Evolutionary conservation across 1,140 invertebrate genomes (phyloP), one percentile per base, ranked within the genome.

Genomic region (Diprion similis): DNA sequence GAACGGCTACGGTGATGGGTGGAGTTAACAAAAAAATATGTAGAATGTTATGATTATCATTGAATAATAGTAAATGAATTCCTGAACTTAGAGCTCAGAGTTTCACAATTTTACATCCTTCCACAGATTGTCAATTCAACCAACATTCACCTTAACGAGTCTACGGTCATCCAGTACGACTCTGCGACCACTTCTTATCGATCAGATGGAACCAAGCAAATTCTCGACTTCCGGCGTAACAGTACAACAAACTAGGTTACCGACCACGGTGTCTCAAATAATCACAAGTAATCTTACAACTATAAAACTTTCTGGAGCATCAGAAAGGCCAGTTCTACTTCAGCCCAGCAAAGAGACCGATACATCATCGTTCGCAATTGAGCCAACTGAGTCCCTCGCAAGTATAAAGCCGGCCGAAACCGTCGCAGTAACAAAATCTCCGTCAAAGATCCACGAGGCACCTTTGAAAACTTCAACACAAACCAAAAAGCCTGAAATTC

Each of bases 341-440:
- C 85, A 87, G 66, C 82, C 85, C 7, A 87, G 86, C 69, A 76
- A 80, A 9, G 83, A 84, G 8, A 77, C 76, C 66, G 19, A 78
- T 24, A 17, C 78, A 17, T 75, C 83, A 10, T 77, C 83, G 8
- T 78, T 70, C 8, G 74, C 67, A 45, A 70, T 84, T n/a, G 81
- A 86, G 64, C 80, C 83, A 0, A 88, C 86, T 0, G 82, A 86
- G 70, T 76, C 81, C 10, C 67, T 83, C 71, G 81, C 72, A 46
- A 46, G 70, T 79, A 93, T 1, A 88, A 87, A 15, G 11, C 4
- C 11, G 51, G 11, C 51, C n/a, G 24, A 37, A 37, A 37, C 24
- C 24, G 24, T 37, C 24, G 24, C 24, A 37, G 6, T 37, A 37
- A 37, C 24, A 37, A 8, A 59, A 59, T 59, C 51, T 59, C n/a